These are phyloP conservation scores for Hyalella azteca DNA, from an alignment of 2,888 invertebrate species.

Conservation along the genomic window DNA sequence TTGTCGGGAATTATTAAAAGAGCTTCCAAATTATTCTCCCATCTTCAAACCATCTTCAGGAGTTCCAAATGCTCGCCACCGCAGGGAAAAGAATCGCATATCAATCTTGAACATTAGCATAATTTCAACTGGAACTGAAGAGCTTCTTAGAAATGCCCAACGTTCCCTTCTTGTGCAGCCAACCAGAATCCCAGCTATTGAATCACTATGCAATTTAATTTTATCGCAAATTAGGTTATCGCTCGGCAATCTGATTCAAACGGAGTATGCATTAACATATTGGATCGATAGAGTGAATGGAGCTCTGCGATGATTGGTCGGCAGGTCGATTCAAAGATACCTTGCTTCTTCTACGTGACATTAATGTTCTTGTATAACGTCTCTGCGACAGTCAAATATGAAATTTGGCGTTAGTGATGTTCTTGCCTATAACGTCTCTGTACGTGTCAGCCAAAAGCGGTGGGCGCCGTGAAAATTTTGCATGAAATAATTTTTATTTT, in stretches of 20 bases:
- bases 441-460: no score
- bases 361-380: no score
- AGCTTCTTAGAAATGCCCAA: conserved; percentile 15
- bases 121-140: conserved; percentile 15
- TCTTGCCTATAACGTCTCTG: no score
- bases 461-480: no score
- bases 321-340: conserved; percentile 18
- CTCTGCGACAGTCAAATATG: no score
- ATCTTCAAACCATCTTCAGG: background rate
- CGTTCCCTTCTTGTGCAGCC: conserved; percentile 19
- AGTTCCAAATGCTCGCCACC: conserved; percentile 12
- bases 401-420: no score
- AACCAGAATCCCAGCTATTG: conserved; percentile 22
- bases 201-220: conserved; percentile 37
- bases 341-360: background rate
- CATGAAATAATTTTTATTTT: no score
- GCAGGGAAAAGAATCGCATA: conserved; percentile 19
- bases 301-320: conserved; percentile 20
- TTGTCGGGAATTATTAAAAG: background rate
- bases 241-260: conserved; percentile 30
- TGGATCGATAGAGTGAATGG: conserved; percentile 17
- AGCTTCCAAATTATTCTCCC: background rate
- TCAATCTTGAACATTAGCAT: conserved; percentile 23
- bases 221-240: conserved; percentile 33
- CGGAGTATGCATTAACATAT: conserved; percentile 31